Percentiles rank a stretch among this genome's conserved stretches.
Conservation (phyloP, 2,113 vertebrate genomes). For the Talpa occidentalis region DNA sequence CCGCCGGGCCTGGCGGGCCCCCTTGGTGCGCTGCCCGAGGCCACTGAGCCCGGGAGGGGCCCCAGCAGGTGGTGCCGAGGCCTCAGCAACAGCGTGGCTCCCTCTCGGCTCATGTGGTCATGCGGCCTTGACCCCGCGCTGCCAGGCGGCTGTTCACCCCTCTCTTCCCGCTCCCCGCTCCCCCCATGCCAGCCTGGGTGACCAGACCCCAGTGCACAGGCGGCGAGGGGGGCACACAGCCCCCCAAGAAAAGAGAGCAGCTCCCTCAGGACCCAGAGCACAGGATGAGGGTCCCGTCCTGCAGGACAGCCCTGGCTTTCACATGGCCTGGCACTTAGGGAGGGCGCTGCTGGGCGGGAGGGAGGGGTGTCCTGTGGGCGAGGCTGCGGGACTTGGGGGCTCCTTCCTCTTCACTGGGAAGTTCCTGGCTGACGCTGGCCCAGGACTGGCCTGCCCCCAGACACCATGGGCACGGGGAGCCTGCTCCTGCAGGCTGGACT, state of each 20-base stretch:
- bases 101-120: too few relatives aligned
- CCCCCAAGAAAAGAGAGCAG: accelerated
- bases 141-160: background rate
- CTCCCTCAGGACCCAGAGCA: background rate
- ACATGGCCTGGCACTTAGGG: accelerated
- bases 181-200: background rate
- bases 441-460: background rate
- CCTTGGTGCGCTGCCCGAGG: background rate
- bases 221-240: too few relatives aligned
- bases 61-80: background rate
- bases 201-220: background rate
- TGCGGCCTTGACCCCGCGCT: background rate
- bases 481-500: too few relatives aligned
- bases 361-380: accelerated
- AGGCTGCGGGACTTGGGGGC: background rate
- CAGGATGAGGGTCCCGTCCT: too few relatives aligned
- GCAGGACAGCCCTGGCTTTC: too few relatives aligned
- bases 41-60: background rate
- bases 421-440: background rate
- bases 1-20: background rate
- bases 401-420: background rate
- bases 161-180: too few relatives aligned
- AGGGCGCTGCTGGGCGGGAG: background rate
- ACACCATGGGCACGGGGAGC: too few relatives aligned
- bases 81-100: background rate